phyloP scores from a whole-genome alignment of 2,888 invertebrate species.

The Sabellastarte sp. region DNA sequence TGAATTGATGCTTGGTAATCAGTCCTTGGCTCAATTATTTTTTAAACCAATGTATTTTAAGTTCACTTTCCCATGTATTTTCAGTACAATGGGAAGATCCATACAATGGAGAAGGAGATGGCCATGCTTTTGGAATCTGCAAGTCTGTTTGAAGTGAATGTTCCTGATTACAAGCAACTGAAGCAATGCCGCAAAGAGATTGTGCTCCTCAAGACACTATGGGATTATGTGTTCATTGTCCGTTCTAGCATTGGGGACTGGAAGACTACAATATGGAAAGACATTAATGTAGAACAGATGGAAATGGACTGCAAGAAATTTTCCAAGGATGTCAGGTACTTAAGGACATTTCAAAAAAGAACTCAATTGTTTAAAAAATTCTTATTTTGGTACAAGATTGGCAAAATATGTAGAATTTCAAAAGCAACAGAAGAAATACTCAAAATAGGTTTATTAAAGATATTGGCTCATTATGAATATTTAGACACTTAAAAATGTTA shows the following conservation, averaged over 20 bases:
- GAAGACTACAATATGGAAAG: conserved; percentile 95
- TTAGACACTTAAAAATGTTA: too few relatives aligned
- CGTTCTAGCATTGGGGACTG: conserved; percentile 90
- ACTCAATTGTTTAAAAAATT: too few relatives aligned
- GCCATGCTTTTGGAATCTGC: conserved; percentile 79
- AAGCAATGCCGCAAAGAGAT: conserved; percentile 90
- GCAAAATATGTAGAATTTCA: too few relatives aligned
- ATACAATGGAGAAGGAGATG: conserved; percentile 78
- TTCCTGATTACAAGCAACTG: conserved; percentile 89
- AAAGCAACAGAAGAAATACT: too few relatives aligned
- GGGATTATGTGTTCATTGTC: conserved; percentile 92
- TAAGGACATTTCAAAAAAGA: too few relatives aligned
- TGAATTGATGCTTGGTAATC: too few relatives aligned
- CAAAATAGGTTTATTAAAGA: too few relatives aligned
- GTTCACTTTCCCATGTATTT: background rate
- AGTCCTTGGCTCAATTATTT: too few relatives aligned
- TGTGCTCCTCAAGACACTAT: conserved; percentile 74
- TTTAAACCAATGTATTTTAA: too few relatives aligned
- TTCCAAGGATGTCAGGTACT: conserved; percentile 70
- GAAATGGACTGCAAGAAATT: conserved; percentile 97
- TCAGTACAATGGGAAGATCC: conserved; percentile 1
- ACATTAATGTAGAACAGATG: conserved; percentile 97
- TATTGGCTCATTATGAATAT: too few relatives aligned
- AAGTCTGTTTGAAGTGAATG: conserved; percentile 88
- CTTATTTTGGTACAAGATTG: too few relatives aligned